Evolutionary conservation across 2,888 invertebrate species (phyloP), one percentile per base, ranked within the genome.

Genomic region (Hydroisotoma schaefferi): DNA sequence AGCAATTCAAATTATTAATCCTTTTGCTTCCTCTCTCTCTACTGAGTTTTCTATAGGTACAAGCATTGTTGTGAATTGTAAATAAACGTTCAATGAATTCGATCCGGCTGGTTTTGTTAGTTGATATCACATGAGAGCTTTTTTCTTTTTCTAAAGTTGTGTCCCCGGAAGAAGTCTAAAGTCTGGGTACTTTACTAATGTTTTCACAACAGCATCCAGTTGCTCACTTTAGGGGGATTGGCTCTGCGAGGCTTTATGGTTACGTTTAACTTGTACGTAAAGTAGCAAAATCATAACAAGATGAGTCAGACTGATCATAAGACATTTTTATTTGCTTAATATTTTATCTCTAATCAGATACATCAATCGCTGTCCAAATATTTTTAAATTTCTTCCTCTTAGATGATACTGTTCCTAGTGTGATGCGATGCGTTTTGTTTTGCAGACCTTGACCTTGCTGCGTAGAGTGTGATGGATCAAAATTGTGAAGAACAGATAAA

Each of bases 1-100:
- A 49, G 49, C 49, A 40, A 49, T 49, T 49, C 8, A n/a, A 49
- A 27, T 27, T 3, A 49, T 49, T 49, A 49, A 27, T 46, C 46
- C 46, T 49, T 49, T 27, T 49, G 18, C 43, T 43, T n/a, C n/a
- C 43, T 43, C n/a, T n/a, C n/a, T n/a, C n/a, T n/a, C n/a, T n/a
- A n/a, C n/a, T n/a, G n/a, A n/a, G n/a, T 40, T 5, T 20, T 40
- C 40, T 5, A 40, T 40, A 20, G 40, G 8, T 15, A 8, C 40
- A 40, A 8, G 40, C n/a, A 10, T 4, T 15, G 4, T 40, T 15
- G 40, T 40, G 20, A 15, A 40, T 15, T 40, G 40, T 40, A 18
- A 20, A 40, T 40, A 40, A 15, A 18, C 40, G 8, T 18, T 40
- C n/a, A n/a, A n/a, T n/a, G n/a, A n/a, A n/a, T n/a, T n/a, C 40